Percentiles rank a stretch among this genome's conserved stretches.
These are phyloP conservation scores for Asobara japonica DNA, from an alignment of 1,140 invertebrate genomes.

Conservation along the genomic window DNA sequence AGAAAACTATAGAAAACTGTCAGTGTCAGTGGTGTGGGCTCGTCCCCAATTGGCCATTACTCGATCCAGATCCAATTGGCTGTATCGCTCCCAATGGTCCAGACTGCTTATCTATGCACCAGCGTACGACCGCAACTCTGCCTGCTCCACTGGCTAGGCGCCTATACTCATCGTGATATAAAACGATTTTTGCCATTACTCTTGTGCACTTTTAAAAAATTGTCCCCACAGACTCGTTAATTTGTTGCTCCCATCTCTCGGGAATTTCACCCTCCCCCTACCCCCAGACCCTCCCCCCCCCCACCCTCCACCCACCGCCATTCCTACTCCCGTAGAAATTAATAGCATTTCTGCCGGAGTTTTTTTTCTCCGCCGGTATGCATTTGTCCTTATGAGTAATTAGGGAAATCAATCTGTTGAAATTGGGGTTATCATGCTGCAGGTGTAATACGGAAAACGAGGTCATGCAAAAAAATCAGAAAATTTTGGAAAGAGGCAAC, in stretches of 20 bases:
- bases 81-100: constrained; percentile 41
- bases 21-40: constrained; percentile 28
- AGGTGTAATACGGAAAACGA: no score
- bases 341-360: no score
- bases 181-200: constrained; percentile 12
- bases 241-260: not conserved
- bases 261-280: not conserved
- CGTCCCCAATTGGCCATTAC: constrained; percentile 52
- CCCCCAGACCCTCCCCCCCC: not conserved
- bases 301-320: not conserved
- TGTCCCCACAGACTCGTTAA: constrained; percentile 4
- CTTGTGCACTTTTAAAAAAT: not conserved
- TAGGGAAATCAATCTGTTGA: no score
- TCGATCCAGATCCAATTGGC: constrained; percentile 49
- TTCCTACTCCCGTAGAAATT: no score
- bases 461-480: no score
- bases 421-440: no score
- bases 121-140: constrained; percentile 32
- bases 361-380: no score
- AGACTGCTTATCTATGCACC: constrained; percentile 46
- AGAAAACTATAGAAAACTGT: constrained; percentile 28
- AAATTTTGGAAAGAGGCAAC: no score
- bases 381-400: no score
- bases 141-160: not conserved
- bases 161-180: constrained; percentile 14